Evolutionary conservation across 2,888 invertebrate genomes (phyloP), one percentile per base, ranked within the genome.

Genomic region (Stenchaetothrips biformis): DNA sequence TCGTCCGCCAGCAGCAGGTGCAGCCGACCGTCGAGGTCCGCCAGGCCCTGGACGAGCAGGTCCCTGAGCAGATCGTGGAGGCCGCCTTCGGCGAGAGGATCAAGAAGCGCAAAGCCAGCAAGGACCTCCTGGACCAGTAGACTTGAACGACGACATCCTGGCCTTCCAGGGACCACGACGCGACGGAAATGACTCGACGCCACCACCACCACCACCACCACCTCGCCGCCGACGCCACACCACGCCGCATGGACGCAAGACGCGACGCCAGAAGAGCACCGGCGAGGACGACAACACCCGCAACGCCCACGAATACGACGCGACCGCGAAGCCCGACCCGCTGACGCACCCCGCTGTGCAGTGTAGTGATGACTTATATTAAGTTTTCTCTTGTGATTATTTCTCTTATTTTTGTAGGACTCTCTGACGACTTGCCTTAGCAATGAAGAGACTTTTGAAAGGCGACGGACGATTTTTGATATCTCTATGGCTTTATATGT

Each of bases 31-130:
- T 37, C 2, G 37, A 37, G 37, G 37, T 37, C 2, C 37, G 37
- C 37, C 67, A 74, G 67, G 25, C 67, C 67, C 4, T 74, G 25
- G 21, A 37, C 37, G 37, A 74, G 67, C 67, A 21, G 25, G 67
- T 11, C 67, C 59, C 18, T 25, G 67, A 74, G 67, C 67, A 74
- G 67, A 7, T 74, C 67, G n/a, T 74, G 21, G 67, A 74, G 67
- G 67, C 67, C 25, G 67, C 21, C 21, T 74, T 74, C 67, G 67
- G 67, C 67, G 67, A 21, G 25, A 21, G 67, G 67, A 7, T 74
- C 67, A 74, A n/a, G 37, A 37, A 37, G 21, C 21, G 21, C 67
- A 25, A 25, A 21, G 67, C 67, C 25, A 74, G 67, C 67, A 74
- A 74, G 25, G 25, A 21, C 67, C 67, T 67, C 67, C 67, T 21